phyloP scores from a whole-genome alignment of 1,140 invertebrate species.

The Brachionus angularis region DNA sequence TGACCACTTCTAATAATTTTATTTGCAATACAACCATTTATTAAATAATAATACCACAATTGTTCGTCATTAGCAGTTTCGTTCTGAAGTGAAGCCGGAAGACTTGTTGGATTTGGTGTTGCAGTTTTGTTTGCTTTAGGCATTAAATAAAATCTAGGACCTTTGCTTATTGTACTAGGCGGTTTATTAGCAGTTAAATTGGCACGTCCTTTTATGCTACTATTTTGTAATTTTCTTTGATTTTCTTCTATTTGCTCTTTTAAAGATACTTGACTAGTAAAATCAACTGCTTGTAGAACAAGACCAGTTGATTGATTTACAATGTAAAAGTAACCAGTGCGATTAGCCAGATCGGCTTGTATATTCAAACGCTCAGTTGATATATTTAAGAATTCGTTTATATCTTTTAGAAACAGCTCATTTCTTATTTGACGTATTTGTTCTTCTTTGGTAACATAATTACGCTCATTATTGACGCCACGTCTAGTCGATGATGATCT shows the following conservation, averaged over 20 bases:
- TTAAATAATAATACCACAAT: constrained; percentile 40
- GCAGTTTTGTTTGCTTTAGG: background rate
- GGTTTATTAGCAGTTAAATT: background rate
- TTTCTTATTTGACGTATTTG: background rate
- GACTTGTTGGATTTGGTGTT: background rate
- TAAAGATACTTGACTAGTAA: constrained; percentile 5
- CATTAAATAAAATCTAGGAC: constrained; percentile 41
- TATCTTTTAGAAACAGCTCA: background rate
- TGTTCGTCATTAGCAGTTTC: constrained; percentile 33
- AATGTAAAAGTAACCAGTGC: constrained; percentile 36
- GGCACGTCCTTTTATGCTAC: constrained; percentile 6
- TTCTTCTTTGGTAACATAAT: background rate
- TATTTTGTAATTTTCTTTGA: constrained; percentile 9
- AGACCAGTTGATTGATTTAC: constrained; percentile 40
- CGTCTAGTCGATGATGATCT: background rate
- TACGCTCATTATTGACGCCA: background rate
- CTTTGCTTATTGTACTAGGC: constrained; percentile 7
- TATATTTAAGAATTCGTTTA: constrained; percentile 8
- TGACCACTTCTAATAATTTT: constrained; percentile 38
- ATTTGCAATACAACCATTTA: constrained; percentile 39
- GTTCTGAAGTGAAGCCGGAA: background rate
- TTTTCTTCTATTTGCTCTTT: constrained; percentile 41
- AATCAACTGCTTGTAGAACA: constrained; percentile 32
- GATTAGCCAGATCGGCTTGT: constrained; percentile 21
- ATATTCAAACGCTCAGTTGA: background rate